A percentile compares a stretch with the other conserved stretches of the same genome.
phyloP scores from a whole-genome alignment of 92 coral and sea anemone species.

The Phenganax subtilis region DNA sequence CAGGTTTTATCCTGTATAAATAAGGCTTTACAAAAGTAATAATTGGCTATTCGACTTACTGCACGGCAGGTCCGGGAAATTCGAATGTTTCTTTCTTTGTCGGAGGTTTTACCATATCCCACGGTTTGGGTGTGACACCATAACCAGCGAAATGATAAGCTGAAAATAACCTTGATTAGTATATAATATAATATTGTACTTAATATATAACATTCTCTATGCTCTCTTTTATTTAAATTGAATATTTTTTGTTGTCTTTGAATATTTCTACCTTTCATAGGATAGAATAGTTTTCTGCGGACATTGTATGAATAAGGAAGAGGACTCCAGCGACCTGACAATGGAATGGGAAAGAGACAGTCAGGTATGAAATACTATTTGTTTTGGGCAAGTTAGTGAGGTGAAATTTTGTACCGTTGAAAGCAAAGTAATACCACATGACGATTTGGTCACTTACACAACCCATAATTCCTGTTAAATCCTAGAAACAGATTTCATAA shows the following conservation, averaged over 20 bases:
- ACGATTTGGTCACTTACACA: constrained; percentile 69
- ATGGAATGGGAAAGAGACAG: background rate
- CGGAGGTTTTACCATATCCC: constrained; percentile 63
- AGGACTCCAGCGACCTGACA: constrained; percentile 60
- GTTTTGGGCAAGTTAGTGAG: background rate
- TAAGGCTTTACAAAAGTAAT: no score
- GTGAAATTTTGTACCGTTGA: constrained; percentile 27
- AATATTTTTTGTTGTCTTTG: no score
- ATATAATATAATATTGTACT: background rate
- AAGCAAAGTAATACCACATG: constrained; percentile 58
- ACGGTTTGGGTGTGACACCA: constrained; percentile 69
- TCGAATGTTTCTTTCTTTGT: constrained; percentile 61
- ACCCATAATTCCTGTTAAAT: constrained; percentile 24
- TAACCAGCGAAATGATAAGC: constrained; percentile 55
- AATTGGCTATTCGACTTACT: constrained; percentile 15
- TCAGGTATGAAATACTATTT: background rate
- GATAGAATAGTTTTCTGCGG: constrained; percentile 53
- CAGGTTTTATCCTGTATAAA: no score
- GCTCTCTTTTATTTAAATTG: no score
- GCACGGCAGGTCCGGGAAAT: constrained; percentile 54
- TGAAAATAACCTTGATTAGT: constrained; percentile 2
- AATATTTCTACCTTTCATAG: constrained; percentile 54
- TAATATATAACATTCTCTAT: no score
- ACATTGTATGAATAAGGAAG: constrained; percentile 72
- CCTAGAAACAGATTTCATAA: constrained; percentile 13